Evolutionary conservation across 1,140 invertebrate genomes (phyloP).

Genomic region (Geopemphigus sp.): DNA sequence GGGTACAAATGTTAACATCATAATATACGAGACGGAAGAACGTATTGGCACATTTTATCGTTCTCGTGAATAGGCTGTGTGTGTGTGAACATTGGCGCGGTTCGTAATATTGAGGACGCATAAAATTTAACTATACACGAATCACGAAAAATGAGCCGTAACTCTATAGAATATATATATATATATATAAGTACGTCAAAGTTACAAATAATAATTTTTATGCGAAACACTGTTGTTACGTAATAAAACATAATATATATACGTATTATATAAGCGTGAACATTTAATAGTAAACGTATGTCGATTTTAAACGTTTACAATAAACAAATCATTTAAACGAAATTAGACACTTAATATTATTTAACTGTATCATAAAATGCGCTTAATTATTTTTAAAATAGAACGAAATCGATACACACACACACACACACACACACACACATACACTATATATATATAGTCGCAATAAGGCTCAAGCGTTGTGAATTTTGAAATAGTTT

Average conservation of each 20-base stretch:
- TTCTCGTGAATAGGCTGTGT: conserved; percentile 34
- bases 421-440: too few relatives aligned
- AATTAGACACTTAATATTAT: neutral
- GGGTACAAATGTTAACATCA: neutral
- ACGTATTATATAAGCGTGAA: conserved; percentile 3
- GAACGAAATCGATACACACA: too few relatives aligned
- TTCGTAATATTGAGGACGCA: conserved; percentile 12
- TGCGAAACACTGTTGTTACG: conserved; percentile 22
- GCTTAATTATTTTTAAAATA: neutral
- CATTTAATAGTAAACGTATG: conserved; percentile 30
- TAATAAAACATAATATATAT: conserved; percentile 34
- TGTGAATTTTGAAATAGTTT: too few relatives aligned
- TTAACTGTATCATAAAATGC: neutral
- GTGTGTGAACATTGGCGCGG: conserved; percentile 18
- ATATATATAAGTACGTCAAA: neutral
- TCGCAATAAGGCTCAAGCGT: too few relatives aligned
- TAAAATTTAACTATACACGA: neutral
- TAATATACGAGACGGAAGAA: neutral
- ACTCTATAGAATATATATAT: conserved; percentile 7
- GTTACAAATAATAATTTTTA: conserved; percentile 31
- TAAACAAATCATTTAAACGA: conserved; percentile 21
- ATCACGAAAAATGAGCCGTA: conserved; percentile 22
- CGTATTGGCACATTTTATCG: conserved; percentile 35
- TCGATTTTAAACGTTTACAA: neutral
- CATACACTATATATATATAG: too few relatives aligned